A percentile compares a stretch with the other conserved stretches of the same genome.
Evolutionary conservation across 1,140 invertebrate genomes (phyloP).

Genomic region (Ips nitidus): DNA sequence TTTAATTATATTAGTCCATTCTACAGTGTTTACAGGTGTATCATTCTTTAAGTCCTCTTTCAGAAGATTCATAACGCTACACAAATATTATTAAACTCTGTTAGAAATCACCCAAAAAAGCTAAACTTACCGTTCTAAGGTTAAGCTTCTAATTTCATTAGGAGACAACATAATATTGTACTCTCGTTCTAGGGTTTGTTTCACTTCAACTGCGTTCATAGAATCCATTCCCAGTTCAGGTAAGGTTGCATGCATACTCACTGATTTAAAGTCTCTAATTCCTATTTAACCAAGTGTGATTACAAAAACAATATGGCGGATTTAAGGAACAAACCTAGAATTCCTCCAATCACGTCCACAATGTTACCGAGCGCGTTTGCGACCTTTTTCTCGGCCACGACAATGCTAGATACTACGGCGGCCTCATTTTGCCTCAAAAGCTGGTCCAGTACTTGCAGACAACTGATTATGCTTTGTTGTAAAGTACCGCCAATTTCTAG

Average conservation of each 20-base stretch:
- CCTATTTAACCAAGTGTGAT: slow-evolving; percentile 8
- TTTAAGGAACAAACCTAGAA: slow-evolving; percentile 54
- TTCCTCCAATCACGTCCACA: slow-evolving; percentile 65
- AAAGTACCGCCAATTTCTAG: slow-evolving; percentile 77
- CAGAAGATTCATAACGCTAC: not conserved
- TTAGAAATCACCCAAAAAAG: not conserved
- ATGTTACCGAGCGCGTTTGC: slow-evolving; percentile 60
- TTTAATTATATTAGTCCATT: slow-evolving; percentile 4
- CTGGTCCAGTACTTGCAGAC: slow-evolving; percentile 67
- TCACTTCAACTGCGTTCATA: slow-evolving; percentile 83
- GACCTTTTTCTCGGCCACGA: slow-evolving; percentile 71
- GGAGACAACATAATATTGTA: slow-evolving; percentile 64
- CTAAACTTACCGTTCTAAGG: slow-evolving; percentile 30
- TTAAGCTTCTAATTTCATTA: slow-evolving; percentile 60
- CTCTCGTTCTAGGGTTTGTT: slow-evolving; percentile 67
- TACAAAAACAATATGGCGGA: not conserved
- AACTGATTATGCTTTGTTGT: slow-evolving; percentile 81
- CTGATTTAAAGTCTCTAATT: slow-evolving; percentile 38
- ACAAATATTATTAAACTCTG: not conserved
- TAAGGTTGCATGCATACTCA: slow-evolving; percentile 67
- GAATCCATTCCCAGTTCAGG: slow-evolving; percentile 88
- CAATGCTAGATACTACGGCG: slow-evolving; percentile 75
- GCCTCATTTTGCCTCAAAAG: slow-evolving; percentile 65
- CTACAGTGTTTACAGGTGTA: not conserved
- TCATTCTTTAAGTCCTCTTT: not conserved